Conservation (phyloP, 2,888 invertebrate species). For the Tipula helvola region DNA sequence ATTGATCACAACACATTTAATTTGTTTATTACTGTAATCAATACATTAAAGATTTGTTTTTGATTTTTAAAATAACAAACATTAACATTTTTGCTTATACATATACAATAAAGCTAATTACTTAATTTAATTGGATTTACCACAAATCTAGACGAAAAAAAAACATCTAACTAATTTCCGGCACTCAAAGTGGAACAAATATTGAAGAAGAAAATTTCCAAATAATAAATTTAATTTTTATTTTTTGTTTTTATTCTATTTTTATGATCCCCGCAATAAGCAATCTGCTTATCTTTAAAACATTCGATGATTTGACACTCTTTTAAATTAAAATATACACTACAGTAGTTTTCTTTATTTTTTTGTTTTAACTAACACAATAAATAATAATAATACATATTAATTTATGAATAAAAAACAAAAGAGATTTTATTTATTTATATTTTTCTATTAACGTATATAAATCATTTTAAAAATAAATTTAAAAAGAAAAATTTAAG, state of each 20-base stretch:
- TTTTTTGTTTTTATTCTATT: background rate
- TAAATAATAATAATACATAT: slow-evolving; percentile 4
- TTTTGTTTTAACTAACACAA: background rate
- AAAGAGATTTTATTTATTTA: background rate
- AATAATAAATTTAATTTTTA: background rate
- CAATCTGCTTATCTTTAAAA: background rate
- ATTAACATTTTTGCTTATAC: too few relatives aligned
- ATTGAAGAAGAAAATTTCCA: background rate
- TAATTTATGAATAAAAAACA: background rate
- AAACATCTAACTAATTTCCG: background rate
- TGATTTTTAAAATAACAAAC: background rate
- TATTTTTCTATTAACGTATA: background rate
- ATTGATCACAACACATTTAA: background rate
- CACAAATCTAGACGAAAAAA: background rate
- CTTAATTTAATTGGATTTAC: background rate
- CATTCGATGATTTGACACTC: background rate
- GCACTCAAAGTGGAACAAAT: background rate
- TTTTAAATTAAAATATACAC: background rate
- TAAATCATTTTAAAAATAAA: background rate
- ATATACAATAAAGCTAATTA: background rate
- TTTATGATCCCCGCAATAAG: background rate
- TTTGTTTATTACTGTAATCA: background rate
- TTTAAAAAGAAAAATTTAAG: background rate
- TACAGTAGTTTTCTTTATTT: background rate
- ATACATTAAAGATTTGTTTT: background rate